Evolutionary conservation across 2,113 vertebrate species (phyloP), one percentile per base, ranked within the genome.

Genomic region (Ranitomeya imitator): DNA sequence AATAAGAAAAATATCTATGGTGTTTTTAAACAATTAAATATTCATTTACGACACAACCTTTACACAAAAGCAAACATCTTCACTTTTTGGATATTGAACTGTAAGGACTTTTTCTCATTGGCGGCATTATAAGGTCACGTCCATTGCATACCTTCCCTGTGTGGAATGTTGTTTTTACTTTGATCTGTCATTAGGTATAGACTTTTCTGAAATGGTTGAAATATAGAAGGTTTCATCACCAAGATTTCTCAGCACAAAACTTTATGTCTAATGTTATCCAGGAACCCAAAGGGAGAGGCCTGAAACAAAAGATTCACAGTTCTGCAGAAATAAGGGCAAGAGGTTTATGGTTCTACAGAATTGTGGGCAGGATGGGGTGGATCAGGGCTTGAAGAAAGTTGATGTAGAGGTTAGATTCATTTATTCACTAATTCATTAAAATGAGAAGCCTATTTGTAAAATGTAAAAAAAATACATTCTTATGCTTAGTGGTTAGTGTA

Each of bases 111-210:
- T 77, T 78, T 73, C 4, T 73, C 69, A 15, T 73, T 73, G 69
- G 12, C 2, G 16, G 11, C 26, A 37, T 26, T 73, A 31, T 71
- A 71, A 21, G 67, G 79, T 82, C 59, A 82, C 21, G 26, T 82
- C 59, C 11, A 61, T 31, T 61, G 79, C 23, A 82, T 31, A 31
- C 57, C 79, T 82, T 82, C 57, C 55, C 52, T 63, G 63, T 18
- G 6, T 45, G 60, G 31, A 82, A 63, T 82, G 80, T 51, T 61
- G 59, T 82, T 45, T 82, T 82, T 37, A 37, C 80, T 82, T 82
- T 61, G 59, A 82, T 82, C 59, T 82, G 60, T 63, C 80, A 82
- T n/a, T 61, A 52, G 77, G 1, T 31, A 71, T 12, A 26, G n/a
- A 73, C 31, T 16, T 8, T 31, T 73, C 69, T 73, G 7, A 19